Conservation (phyloP, 2,888 invertebrate species). For the Onchidella celtica region DNA sequence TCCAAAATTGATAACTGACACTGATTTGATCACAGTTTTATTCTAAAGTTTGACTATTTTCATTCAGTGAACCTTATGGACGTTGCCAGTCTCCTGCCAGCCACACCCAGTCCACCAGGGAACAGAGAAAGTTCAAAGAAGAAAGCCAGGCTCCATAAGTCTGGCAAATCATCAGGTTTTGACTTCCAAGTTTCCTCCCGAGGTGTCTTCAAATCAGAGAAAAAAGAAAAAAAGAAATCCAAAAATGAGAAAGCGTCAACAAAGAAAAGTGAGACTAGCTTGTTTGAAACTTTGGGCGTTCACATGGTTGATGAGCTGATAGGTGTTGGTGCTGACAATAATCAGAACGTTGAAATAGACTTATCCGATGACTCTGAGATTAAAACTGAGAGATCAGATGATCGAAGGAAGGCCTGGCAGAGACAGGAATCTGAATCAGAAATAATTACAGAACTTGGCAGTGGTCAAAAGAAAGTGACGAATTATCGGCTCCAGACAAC, state of each 20-base stretch:
- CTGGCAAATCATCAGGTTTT: constrained; percentile 20
- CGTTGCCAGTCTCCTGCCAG: constrained; percentile 58
- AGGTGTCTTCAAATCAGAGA: not conserved
- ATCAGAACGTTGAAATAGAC: constrained; percentile 54
- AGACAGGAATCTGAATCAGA: constrained; percentile 53
- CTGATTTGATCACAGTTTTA: too few relatives aligned
- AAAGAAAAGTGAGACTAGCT: constrained; percentile 32
- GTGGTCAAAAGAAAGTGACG: constrained; percentile 55
- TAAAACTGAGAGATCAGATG: constrained; percentile 58
- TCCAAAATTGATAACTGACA: too few relatives aligned
- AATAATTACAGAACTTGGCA: constrained; percentile 54
- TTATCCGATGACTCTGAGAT: constrained; percentile 67
- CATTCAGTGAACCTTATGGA: constrained; percentile 63
- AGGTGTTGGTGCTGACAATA: constrained; percentile 56
- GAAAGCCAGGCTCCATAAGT: constrained; percentile 9
- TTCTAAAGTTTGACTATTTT: not conserved
- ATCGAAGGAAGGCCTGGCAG: constrained; percentile 62
- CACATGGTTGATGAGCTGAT: constrained; percentile 75
- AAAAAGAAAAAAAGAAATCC: constrained; percentile 8
- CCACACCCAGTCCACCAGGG: constrained; percentile 45
- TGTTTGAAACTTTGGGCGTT: constrained; percentile 71
- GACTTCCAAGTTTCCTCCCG: not conserved
- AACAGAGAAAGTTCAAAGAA: constrained; percentile 16
- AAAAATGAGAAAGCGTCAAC: not conserved
- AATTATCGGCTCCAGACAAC: not conserved